Percentiles rank a stretch among this genome's conserved stretches.
phyloP scores from a whole-genome alignment of 2,888 invertebrate species.

The Amaurobius ferox region DNA sequence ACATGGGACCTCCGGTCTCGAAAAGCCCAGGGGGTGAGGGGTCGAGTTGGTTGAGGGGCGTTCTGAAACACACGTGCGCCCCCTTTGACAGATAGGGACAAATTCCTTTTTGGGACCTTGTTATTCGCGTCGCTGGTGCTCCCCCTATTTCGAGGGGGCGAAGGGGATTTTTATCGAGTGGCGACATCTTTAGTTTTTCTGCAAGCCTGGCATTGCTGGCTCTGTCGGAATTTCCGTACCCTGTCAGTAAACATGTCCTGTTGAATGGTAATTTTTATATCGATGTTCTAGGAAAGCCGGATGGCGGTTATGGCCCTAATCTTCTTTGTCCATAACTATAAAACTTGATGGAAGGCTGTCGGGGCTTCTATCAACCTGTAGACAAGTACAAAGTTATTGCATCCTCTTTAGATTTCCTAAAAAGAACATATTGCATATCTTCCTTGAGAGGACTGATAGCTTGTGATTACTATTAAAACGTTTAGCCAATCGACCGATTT shows the following conservation, averaged over 20 bases:
- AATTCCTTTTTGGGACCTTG: constrained; percentile 59
- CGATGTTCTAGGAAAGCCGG: background rate
- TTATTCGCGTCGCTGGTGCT: constrained; percentile 52
- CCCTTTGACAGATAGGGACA: constrained; percentile 68
- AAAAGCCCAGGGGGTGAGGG: constrained; percentile 17
- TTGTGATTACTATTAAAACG: too few species aligned
- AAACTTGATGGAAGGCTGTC: background rate
- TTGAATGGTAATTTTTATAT: background rate
- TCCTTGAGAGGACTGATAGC: too few species aligned
- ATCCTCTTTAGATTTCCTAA: background rate
- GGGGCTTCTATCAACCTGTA: background rate
- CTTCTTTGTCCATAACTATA: background rate
- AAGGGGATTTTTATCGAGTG: constrained; percentile 58
- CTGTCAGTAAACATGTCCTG: constrained; percentile 20
- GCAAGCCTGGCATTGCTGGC: constrained; percentile 14
- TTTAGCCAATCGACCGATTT: too few species aligned
- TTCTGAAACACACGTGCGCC: constrained; percentile 36
- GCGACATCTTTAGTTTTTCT: constrained; percentile 60
- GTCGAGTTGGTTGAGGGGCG: constrained; percentile 21
- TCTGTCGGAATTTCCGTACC: constrained; percentile 23
- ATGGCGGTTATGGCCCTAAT: background rate
- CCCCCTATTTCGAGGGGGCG: background rate
- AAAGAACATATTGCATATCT: background rate
- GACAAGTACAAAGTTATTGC: background rate
- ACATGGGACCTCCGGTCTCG: constrained; percentile 39